Evolutionary conservation across 2,113 vertebrate genomes (phyloP).

Genomic region (Neotoma lepida): DNA sequence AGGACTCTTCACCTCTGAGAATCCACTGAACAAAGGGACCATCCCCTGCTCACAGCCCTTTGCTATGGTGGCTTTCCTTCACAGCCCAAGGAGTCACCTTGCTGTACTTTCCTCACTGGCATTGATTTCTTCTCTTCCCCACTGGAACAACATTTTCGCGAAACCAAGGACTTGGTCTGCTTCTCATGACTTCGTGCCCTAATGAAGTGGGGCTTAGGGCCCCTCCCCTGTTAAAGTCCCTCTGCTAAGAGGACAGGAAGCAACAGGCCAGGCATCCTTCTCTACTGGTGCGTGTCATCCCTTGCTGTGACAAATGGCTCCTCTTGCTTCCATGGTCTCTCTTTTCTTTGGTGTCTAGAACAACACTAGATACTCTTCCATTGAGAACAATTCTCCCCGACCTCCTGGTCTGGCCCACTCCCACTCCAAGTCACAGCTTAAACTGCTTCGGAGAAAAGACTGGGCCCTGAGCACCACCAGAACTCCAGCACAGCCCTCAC

Average conservation of each 20-base stretch:
- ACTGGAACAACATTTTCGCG: not conserved
- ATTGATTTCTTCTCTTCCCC: not conserved
- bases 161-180: not conserved
- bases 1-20: not conserved
- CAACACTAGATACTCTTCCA: not conserved
- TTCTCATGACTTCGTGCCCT: not conserved
- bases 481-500: too few species aligned
- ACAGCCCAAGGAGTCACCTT: not conserved
- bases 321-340: not conserved
- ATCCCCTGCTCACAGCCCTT: too few species aligned
- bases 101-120: not conserved
- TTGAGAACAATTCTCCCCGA: not conserved
- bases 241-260: not conserved
- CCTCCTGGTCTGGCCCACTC: not conserved
- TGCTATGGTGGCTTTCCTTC: fast-evolving
- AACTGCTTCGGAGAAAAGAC: not conserved
- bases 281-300: not conserved
- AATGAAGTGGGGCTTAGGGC: not conserved
- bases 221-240: too few species aligned
- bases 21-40: not conserved
- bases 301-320: not conserved
- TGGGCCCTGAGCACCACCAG: fast-evolving
- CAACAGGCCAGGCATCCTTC: too few species aligned
- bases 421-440: not conserved
- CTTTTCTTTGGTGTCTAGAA: not conserved